A percentile compares a stretch with the other conserved stretches of the same genome.
Conservation (phyloP, 2,888 invertebrate species). For the Phyto melanocephala region DNA sequence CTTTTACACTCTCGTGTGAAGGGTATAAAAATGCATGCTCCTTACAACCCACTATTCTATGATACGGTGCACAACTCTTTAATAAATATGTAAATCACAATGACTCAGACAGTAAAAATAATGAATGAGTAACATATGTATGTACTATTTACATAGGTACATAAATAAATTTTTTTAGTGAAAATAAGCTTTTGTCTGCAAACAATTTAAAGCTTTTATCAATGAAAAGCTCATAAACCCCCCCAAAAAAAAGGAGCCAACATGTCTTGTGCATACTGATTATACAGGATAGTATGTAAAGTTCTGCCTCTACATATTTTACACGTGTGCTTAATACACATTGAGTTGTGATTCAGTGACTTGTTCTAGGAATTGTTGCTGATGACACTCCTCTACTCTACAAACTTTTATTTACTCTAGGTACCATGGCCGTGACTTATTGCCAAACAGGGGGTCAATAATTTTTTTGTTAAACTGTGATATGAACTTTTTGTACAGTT, state of each 20-base stretch:
- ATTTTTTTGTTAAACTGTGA: no score
- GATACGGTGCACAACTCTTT: no score
- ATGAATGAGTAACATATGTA: slow-evolving; percentile 47
- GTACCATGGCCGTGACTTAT: slow-evolving; percentile 52
- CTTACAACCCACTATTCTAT: no score
- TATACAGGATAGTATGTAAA: not conserved
- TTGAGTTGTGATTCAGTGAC: slow-evolving; percentile 54
- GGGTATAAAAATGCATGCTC: no score
- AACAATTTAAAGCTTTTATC: slow-evolving; percentile 28
- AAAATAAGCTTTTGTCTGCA: slow-evolving; percentile 28
- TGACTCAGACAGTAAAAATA: slow-evolving; percentile 50
- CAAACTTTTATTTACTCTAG: slow-evolving; percentile 31
- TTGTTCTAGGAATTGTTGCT: slow-evolving; percentile 57
- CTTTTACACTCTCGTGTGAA: no score
- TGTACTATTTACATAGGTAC: no score
- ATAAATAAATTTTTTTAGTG: not conserved
- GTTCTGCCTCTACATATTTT: not conserved
- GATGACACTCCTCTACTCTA: slow-evolving; percentile 44
- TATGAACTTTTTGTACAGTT: no score
- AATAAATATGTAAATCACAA: no score
- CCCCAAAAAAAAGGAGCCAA: slow-evolving; percentile 22
- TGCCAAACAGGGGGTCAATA: not conserved
- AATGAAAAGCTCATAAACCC: slow-evolving; percentile 41
- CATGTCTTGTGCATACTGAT: slow-evolving; percentile 28
- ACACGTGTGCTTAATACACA: not conserved